Evolutionary conservation across 2,888 invertebrate genomes (phyloP).

Genomic region (Hedya salicella): DNA sequence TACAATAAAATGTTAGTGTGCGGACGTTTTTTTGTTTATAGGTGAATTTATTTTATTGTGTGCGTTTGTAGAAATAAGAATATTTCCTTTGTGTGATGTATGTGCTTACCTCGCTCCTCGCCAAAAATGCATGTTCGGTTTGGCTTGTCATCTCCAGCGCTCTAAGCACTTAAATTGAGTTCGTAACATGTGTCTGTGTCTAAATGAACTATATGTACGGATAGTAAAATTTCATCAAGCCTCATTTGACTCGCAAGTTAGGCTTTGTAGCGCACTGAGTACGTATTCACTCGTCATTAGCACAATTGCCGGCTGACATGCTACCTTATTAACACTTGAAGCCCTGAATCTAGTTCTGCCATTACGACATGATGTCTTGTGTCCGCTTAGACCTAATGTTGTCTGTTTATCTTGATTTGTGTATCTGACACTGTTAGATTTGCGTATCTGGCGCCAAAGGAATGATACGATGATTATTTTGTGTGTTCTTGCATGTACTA

Average conservation of each 20-base stretch:
- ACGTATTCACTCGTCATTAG: slow-evolving; percentile 48
- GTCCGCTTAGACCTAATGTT: slow-evolving; percentile 20
- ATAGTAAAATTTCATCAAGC: slow-evolving; percentile 31
- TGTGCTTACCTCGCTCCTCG: too few relatives aligned
- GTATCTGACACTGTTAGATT: slow-evolving; percentile 10
- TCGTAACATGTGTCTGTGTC: not conserved
- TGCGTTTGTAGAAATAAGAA: too few relatives aligned
- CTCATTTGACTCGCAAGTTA: slow-evolving; percentile 28
- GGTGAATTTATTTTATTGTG: too few relatives aligned
- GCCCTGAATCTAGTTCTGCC: slow-evolving; percentile 39
- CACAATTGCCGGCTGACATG: slow-evolving; percentile 45
- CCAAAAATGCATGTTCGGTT: too few relatives aligned
- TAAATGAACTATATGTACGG: slow-evolving; percentile 1
- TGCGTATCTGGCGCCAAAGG: not conserved
- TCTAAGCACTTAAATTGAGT: too few relatives aligned
- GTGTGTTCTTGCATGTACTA: too few relatives aligned
- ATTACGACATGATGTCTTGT: slow-evolving; percentile 26
- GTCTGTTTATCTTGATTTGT: slow-evolving; percentile 25
- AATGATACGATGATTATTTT: slow-evolving; percentile 1
- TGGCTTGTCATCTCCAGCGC: too few relatives aligned
- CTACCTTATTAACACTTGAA: slow-evolving; percentile 49
- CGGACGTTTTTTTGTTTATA: too few relatives aligned
- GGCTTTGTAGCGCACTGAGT: slow-evolving; percentile 42
- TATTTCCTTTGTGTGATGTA: too few relatives aligned
- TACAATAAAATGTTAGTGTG: too few relatives aligned